Evolutionary conservation across 2,797 vertebrate genomes (phyloP).

Genomic region (Enteromius afrohamiltoni): DNA sequence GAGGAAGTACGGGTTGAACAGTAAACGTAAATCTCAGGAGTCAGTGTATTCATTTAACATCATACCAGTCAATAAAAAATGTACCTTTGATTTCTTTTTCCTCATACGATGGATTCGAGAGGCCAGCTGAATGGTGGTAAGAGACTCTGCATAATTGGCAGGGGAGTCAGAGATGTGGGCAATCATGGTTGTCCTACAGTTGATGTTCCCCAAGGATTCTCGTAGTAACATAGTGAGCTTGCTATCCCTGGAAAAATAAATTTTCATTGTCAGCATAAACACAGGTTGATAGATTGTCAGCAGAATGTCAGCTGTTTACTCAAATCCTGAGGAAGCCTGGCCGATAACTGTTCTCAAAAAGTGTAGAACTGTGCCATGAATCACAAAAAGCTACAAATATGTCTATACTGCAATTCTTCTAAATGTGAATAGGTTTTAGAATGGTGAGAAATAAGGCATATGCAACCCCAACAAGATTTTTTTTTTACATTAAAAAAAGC

Average conservation of each 20-base stretch:
- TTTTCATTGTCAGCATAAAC: constrained; percentile 65
- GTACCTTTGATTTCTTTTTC: constrained; percentile 96
- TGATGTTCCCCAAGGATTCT: constrained; percentile 93
- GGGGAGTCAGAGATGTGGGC: constrained; percentile 94
- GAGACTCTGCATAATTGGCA: constrained; percentile 89
- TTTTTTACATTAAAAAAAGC: neutral
- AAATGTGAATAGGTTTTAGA: constrained; percentile 15
- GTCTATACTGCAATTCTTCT: constrained; percentile 9
- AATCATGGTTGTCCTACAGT: constrained; percentile 97
- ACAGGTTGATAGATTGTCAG: constrained; percentile 54
- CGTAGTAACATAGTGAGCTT: constrained; percentile 95
- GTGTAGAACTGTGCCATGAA: constrained; percentile 7
- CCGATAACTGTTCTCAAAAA: constrained; percentile 15
- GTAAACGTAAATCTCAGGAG: too few relatives aligned
- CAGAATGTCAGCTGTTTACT: constrained; percentile 30
- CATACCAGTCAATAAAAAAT: constrained; percentile 60
- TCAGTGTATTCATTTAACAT: too few relatives aligned
- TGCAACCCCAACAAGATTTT: neutral
- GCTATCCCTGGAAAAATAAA: constrained; percentile 86
- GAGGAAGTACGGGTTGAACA: too few relatives aligned
- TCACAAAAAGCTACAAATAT: constrained; percentile 20
- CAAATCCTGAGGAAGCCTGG: constrained; percentile 27
- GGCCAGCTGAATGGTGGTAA: constrained; percentile 95
- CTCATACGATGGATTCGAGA: constrained; percentile 95
- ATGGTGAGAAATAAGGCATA: neutral